These are phyloP conservation scores for Cranoglanis bouderius DNA, from an alignment of 2,113 vertebrate genomes.

Conservation along the genomic window DNA sequence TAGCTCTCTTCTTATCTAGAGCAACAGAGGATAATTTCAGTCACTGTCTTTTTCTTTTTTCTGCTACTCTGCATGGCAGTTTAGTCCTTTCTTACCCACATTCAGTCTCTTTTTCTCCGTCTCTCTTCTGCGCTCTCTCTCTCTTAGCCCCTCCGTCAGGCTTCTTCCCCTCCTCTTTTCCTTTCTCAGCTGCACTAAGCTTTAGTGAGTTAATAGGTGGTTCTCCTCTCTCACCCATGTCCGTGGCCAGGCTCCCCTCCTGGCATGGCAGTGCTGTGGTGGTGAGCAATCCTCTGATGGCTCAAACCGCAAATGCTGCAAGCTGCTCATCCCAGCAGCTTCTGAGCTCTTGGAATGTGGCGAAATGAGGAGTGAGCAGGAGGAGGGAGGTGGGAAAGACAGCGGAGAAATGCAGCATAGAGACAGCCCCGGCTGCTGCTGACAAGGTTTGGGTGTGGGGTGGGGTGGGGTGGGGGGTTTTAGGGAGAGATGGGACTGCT, in stretches of 20 bases:
- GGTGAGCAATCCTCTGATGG: slow-evolving; percentile 36
- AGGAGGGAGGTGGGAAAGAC: slow-evolving; percentile 29
- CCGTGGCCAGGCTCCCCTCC: slow-evolving; percentile 8
- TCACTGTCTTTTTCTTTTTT: slow-evolving; percentile 19
- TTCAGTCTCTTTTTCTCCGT: neutral
- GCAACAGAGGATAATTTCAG: slow-evolving; percentile 31
- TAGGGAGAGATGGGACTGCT: slow-evolving; percentile 46
- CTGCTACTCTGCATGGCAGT: slow-evolving; percentile 22
- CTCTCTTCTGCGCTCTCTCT: neutral
- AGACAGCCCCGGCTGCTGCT: slow-evolving; percentile 63
- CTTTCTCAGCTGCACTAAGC: neutral
- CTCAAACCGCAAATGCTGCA: slow-evolving; percentile 47
- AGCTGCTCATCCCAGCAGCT: slow-evolving; percentile 53
- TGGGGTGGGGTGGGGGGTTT: neutral
- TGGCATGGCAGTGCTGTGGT: slow-evolving; percentile 36
- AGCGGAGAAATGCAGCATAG: slow-evolving; percentile 66
- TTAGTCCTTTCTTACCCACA: slow-evolving; percentile 18
- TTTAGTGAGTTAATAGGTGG: slow-evolving; percentile 16
- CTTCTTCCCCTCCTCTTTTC: slow-evolving; percentile 8
- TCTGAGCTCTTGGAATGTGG: slow-evolving; percentile 9
- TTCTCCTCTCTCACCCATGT: slow-evolving; percentile 25
- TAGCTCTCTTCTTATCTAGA: slow-evolving; percentile 29
- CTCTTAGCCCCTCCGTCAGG: slow-evolving; percentile 3
- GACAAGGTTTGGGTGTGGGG: slow-evolving; percentile 57
- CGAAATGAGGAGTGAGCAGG: slow-evolving; percentile 33